Conservation (phyloP, 2,888 invertebrate species). For the Diadegma fenestrale region DNA sequence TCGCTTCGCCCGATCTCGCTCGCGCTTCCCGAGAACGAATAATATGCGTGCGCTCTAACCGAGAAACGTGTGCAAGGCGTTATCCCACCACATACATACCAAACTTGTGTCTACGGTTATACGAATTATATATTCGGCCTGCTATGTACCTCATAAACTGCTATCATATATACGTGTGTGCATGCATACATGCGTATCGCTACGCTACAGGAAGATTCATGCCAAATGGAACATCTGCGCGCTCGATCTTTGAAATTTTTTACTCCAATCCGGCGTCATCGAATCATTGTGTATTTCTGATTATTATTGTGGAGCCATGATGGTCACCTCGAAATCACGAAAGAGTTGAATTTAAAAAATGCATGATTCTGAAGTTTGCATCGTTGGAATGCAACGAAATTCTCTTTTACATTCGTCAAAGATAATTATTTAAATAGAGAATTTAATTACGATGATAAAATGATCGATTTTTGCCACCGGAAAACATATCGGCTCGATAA, state of each 20-base stretch:
- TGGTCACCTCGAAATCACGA: not conserved
- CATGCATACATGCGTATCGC: not conserved
- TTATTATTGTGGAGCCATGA: not conserved
- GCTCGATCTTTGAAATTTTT: not conserved
- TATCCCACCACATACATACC: conserved; percentile 7
- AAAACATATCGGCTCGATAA: too few relatives aligned
- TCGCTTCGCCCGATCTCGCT: conserved; percentile 51
- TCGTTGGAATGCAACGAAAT: too few relatives aligned
- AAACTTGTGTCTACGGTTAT: conserved; percentile 35
- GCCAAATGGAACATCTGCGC: not conserved
- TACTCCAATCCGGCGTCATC: not conserved
- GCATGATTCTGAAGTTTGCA: too few relatives aligned
- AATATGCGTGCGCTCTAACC: conserved; percentile 44
- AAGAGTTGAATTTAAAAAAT: too few relatives aligned
- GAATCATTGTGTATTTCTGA: not conserved
- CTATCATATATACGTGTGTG: not conserved
- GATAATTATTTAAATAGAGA: too few relatives aligned
- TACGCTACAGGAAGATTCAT: not conserved
- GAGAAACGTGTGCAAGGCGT: conserved; percentile 51
- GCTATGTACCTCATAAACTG: not conserved
- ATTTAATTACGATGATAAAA: too few relatives aligned
- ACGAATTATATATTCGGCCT: conserved; percentile 22
- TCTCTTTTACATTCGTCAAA: too few relatives aligned
- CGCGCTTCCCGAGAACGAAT: conserved; percentile 39
- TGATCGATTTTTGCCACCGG: too few relatives aligned